phyloP scores from a whole-genome alignment of 2,113 vertebrate genomes.

The Chelonoidis abingdonii region DNA sequence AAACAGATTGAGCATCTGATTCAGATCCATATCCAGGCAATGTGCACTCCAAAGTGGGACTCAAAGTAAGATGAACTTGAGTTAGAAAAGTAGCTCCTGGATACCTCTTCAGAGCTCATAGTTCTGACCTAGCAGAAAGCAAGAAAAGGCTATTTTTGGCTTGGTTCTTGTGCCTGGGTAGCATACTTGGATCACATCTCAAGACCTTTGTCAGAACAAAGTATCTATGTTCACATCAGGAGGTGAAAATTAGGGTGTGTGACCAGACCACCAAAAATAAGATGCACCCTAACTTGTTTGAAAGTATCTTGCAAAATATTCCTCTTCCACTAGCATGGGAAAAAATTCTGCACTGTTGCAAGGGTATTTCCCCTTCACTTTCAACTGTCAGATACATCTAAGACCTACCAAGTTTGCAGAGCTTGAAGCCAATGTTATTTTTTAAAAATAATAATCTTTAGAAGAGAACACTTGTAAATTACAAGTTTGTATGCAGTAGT shows the following conservation, averaged over 20 bases:
- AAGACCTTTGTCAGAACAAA: conserved; percentile 22
- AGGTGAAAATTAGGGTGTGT: conserved; percentile 22
- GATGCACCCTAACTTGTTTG: not conserved
- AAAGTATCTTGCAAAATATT: not conserved
- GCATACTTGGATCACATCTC: conserved; percentile 32
- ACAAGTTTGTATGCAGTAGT: rapidly evolving
- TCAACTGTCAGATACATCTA: not conserved
- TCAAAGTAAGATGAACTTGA: not conserved
- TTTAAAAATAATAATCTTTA: not conserved
- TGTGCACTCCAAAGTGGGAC: not conserved
- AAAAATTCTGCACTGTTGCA: not conserved
- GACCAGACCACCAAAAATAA: not conserved
- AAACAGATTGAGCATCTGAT: not conserved
- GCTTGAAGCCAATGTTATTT: not conserved
- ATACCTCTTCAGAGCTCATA: not conserved
- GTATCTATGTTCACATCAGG: conserved; percentile 27
- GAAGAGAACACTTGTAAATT: not conserved
- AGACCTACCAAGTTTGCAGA: not conserved
- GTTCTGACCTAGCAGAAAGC: not conserved
- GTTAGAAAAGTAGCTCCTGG: not conserved
- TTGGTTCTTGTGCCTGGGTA: conserved; percentile 31
- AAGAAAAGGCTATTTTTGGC: not conserved
- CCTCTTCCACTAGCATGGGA: not conserved
- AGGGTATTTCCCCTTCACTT: not conserved
- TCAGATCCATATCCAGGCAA: not conserved